Base-by-base conservation (phyloP, 2,888 invertebrate species). In the Amphipoea oculea region DNA sequence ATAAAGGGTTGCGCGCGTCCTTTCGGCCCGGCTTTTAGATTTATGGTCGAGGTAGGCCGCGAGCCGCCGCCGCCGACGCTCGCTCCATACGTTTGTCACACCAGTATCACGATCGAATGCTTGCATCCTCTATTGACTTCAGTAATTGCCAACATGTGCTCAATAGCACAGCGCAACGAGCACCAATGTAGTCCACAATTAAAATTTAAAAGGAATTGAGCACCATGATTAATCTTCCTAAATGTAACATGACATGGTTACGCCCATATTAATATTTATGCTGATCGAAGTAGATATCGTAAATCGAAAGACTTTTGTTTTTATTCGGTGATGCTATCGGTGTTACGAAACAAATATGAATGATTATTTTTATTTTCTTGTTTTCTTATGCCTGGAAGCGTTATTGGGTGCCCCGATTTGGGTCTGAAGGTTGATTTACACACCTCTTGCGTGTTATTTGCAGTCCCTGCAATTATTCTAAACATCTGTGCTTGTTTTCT, bases 1-100 rank as follows among this genome's bases (percentile, higher is more conserved):
- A 96, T 96, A 95, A 96, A 96, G 96, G 96, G 95, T 94, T 96
- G 94, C 92, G 94, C 92, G 91, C 94, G 95, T 95, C 95, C 93
- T 94, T 94, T 94, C 91, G 90, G 95, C 89, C 91, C 86, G 93
- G 89, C 93, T 92, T 93, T 93, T 92, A 95, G 95, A 96, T 96
- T 96, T 96, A 96, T 96, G 91, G 93, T 76, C 87, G 82, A 89
- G 87, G 89, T 89, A 87, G 89, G 88, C 88, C 91, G 92, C 84
- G 77, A 92, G 92, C 92, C 93, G 93, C 92, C 93, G 93, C 91
- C 91, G 92, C 91, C 91, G 92, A 93, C 92, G 94, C 93, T 91
- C 89, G 91, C 89, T 89, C 93, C 92, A 91, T 93, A 92, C 93
- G 94, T 95, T 95, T 96, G 96, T 96, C 95, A 94, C 95, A 94